These are phyloP conservation scores for Botia almorhae DNA, from an alignment of 2,797 vertebrate genomes.

Conservation along the genomic window DNA sequence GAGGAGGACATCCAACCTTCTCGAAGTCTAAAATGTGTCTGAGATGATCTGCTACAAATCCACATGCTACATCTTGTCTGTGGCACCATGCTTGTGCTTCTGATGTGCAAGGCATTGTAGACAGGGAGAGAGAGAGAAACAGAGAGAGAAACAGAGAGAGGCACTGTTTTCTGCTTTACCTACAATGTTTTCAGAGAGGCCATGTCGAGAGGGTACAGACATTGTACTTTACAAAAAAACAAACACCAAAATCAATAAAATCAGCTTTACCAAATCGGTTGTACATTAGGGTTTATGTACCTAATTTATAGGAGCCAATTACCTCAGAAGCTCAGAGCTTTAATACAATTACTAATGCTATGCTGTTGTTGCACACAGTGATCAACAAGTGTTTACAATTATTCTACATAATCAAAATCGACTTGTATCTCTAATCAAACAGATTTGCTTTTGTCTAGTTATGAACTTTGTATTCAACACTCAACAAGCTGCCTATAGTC, in stretches of 20 bases:
- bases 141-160: neutral
- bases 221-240: conserved; percentile 21
- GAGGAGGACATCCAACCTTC: conserved; percentile 20
- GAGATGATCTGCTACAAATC: conserved; percentile 33
- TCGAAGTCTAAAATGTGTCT: conserved; percentile 42
- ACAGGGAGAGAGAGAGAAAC: neutral
- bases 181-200: neutral
- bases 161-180: neutral
- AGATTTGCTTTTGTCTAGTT: neutral
- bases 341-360: conserved; percentile 10
- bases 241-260: conserved; percentile 40
- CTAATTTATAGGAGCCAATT: conserved; percentile 29
- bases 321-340: conserved; percentile 24
- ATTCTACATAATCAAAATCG: neutral
- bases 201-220: neutral
- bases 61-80: neutral
- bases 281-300: conserved; percentile 27
- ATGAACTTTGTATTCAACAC: neutral
- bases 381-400: conserved; percentile 11
- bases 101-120: neutral
- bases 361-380: conserved; percentile 3
- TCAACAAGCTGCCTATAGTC: too few relatives aligned
- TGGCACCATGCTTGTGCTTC: conserved; percentile 17
- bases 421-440: neutral
- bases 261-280: conserved; percentile 10